Evolutionary conservation across 2,113 vertebrate species (phyloP).

Genomic region (Hippocampus mohnikei): DNA sequence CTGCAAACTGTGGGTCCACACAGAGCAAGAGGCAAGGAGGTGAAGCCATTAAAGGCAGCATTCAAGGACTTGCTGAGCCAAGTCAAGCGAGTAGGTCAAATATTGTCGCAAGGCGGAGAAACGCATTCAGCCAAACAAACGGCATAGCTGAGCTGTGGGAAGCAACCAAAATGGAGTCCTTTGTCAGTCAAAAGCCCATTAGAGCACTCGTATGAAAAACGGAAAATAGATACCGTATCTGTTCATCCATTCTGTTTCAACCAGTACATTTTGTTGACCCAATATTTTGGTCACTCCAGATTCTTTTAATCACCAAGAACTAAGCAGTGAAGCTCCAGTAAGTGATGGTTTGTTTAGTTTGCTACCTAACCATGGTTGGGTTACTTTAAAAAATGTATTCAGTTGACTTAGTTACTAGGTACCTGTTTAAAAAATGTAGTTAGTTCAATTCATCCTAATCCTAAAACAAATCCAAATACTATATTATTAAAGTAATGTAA

Average conservation of each 20-base stretch:
- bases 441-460: too few relatives aligned
- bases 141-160: conserved; percentile 31
- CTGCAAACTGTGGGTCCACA: conserved; percentile 9
- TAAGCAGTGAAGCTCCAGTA: too few relatives aligned
- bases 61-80: conserved; percentile 28
- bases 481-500: too few relatives aligned
- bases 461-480: too few relatives aligned
- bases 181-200: not conserved
- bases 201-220: not conserved
- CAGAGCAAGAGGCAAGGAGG: conserved; percentile 29
- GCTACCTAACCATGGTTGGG: too few relatives aligned
- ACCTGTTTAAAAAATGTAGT: too few relatives aligned
- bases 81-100: conserved; percentile 29
- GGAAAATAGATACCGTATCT: not conserved
- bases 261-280: not conserved
- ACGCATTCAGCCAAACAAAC: conserved; percentile 19
- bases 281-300: too few relatives aligned
- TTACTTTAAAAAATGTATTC: too few relatives aligned
- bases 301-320: too few relatives aligned
- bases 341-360: too few relatives aligned
- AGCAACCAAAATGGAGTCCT: not conserved
- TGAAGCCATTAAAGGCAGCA: conserved; percentile 49
- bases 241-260: not conserved
- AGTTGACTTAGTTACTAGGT: too few relatives aligned
- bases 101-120: conserved; percentile 25